Conservation (phyloP, 2,888 invertebrate species). For the Amphipoea oculea region DNA sequence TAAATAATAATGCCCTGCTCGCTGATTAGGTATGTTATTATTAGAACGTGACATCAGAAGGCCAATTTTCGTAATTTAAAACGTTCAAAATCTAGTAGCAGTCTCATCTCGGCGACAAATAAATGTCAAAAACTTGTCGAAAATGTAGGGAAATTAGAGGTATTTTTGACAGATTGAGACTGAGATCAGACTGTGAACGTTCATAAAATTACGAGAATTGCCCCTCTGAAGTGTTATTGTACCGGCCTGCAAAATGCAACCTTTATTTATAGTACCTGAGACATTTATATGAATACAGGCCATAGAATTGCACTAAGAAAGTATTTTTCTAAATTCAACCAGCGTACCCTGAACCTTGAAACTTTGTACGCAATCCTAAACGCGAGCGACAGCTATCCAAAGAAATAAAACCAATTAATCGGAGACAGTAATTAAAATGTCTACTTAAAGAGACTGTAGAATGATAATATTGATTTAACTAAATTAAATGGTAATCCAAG, state of each 20-base stretch:
- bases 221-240: not conserved
- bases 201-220: no score
- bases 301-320: not conserved
- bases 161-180: no score
- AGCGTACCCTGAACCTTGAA: not conserved
- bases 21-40: not conserved
- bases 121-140: no score
- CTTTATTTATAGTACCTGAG: not conserved
- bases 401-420: constrained; percentile 37
- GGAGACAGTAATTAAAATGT: constrained; percentile 34
- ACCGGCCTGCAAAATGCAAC: not conserved
- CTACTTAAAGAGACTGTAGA: constrained; percentile 25
- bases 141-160: no score
- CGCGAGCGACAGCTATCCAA: not conserved
- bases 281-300: not conserved
- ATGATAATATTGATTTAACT: constrained; percentile 25
- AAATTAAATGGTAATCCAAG: constrained; percentile 10
- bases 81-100: no score
- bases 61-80: no score
- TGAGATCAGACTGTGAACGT: no score
- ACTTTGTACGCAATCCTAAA: not conserved
- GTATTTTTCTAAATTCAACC: no score
- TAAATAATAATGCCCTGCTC: no score
- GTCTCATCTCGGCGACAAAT: no score
- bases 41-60: not conserved